Conservation (phyloP, 2,113 vertebrate genomes). For the Pogonocichla stellata region DNA sequence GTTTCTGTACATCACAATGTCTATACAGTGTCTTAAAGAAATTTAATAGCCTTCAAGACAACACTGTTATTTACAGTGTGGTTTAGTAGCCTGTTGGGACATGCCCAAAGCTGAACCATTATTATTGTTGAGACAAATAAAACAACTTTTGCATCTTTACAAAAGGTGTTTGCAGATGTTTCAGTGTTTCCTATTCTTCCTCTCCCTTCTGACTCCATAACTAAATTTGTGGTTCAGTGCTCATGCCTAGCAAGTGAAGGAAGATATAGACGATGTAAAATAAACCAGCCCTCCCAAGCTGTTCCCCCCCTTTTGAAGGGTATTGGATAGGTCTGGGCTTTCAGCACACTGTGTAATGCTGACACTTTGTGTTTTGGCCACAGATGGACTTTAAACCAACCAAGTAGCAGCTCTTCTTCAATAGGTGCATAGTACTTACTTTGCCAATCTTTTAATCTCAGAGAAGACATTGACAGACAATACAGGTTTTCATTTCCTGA, state of each 20-base stretch:
- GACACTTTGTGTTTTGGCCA: neutral
- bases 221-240: neutral
- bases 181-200: neutral
- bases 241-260: neutral
- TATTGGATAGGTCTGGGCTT: neutral
- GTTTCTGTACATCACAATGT: neutral
- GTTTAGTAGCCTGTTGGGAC: neutral
- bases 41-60: constrained; percentile 6
- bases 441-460: neutral
- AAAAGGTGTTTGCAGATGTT: neutral
- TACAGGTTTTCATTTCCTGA: constrained; percentile 1
- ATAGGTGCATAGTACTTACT: neutral
- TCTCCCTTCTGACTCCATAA: neutral
- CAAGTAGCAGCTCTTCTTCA: neutral
- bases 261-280: rapidly evolving
- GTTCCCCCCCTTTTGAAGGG: neutral
- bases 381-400: neutral
- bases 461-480: neutral
- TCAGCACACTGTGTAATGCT: neutral
- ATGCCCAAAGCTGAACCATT: neutral
- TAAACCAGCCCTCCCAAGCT: neutral
- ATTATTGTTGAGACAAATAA: neutral
- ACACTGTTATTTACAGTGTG: neutral
- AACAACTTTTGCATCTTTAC: neutral
- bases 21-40: neutral